These are phyloP conservation scores for Platerodrilus igneus DNA, from an alignment of 2,888 invertebrate genomes.

Conservation along the genomic window DNA sequence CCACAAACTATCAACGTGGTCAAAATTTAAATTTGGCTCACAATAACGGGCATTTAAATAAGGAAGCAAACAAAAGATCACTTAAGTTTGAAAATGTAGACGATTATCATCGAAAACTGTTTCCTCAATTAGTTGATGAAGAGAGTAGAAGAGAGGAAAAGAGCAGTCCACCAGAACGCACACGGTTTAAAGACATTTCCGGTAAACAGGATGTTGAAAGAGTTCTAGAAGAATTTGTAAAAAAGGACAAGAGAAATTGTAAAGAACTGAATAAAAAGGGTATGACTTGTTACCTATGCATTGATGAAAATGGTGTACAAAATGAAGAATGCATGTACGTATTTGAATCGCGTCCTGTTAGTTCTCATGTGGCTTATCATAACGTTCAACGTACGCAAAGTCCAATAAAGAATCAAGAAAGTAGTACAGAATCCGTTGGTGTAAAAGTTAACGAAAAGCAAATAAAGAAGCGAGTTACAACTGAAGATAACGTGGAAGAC, in stretches of 20 bases:
- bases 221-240: conserved; percentile 67
- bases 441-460: no score
- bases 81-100: conserved; percentile 47
- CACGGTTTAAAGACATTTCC: conserved; percentile 36
- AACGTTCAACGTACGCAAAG: conserved; percentile 60
- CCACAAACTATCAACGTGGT: conserved; percentile 21
- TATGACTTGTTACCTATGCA: conserved; percentile 73
- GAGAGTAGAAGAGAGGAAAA: conserved; percentile 45
- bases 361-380: conserved; percentile 62
- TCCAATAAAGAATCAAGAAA: conserved; percentile 43
- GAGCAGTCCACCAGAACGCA: conserved; percentile 45
- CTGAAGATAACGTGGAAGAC: no score
- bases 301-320: conserved; percentile 63
- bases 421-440: conserved; percentile 3
- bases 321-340: conserved; percentile 78
- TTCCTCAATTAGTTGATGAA: conserved; percentile 44
- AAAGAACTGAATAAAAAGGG: conserved; percentile 67
- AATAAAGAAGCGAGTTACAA: no score
- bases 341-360: conserved; percentile 62
- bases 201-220: conserved; percentile 63
- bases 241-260: conserved; percentile 67
- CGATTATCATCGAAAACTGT: conserved; percentile 48
- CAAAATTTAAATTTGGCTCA: conserved; percentile 26
- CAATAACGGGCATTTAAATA: conserved; percentile 13
- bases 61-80: conserved; percentile 11